Base-by-base conservation (phyloP, 2,888 invertebrate genomes). In the Artemia sinica region DNA sequence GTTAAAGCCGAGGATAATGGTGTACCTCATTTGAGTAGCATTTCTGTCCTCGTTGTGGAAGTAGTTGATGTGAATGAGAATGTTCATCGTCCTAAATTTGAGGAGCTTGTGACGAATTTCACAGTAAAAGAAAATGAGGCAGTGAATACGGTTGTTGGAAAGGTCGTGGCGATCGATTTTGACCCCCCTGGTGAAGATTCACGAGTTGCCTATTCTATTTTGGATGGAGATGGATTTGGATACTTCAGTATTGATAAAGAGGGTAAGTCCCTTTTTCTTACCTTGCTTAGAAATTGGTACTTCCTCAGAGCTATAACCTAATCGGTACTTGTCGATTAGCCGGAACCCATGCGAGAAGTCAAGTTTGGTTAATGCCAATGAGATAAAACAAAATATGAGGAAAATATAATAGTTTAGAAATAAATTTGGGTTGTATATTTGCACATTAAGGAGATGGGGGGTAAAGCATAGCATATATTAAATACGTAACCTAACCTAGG, bases 31-130 rank as follows among this genome's bases (percentile, higher is more conserved):
- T 80, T 92, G 72, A 85, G 85, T 71, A 84, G 91, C 1, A 87
- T 88, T 75, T 86, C 90, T 70, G 84, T 86, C 71, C 84, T 96
- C 51, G 75, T 79, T 68, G 84, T 96, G 69, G 91, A 93, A 79
- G 84, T 91, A 71, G 87, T 89, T 73, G 95, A 96, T 80, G 94
- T 95, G 18, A 92, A 96, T 80, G 95, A 95, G 80, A 95, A 95
- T 79, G 81, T 85, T 69, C 85, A 86, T 78, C 82, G 91, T 69
- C 93, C 95, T 1, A 81, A 82, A 72, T 95, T 95, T 78, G 83
- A 83, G 68, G 89, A 89, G 77, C 88, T 87, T 75, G 89, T 91
- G 73, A 80, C 87, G 72, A 79, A 82, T 71, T 88, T 87, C 68
- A 81, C 81, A 73, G 87, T 95, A 72, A 81, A 80, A 70, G 95